A percentile compares a stretch with the other conserved stretches of the same genome.
Evolutionary conservation across 2,113 vertebrate genomes (phyloP).

Genomic region (Callionymus lyra): DNA sequence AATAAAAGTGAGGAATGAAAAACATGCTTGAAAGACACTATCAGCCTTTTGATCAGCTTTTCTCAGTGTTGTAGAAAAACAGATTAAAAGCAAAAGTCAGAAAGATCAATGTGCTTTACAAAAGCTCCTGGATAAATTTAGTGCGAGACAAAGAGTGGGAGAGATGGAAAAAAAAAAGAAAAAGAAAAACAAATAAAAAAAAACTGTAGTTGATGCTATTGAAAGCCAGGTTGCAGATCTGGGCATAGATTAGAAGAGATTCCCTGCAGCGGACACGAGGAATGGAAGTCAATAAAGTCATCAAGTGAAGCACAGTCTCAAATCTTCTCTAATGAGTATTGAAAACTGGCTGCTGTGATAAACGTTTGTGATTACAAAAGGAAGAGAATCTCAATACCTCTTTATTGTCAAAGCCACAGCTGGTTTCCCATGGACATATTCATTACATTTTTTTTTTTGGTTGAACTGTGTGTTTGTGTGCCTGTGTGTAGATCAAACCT

Average conservation of each 20-base stretch:
- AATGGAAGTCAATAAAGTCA: conserved; percentile 27
- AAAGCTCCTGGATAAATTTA: no score
- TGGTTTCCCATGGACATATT: background rate
- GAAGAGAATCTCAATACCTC: conserved; percentile 1
- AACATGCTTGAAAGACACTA: no score
- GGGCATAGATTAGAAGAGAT: conserved; percentile 2
- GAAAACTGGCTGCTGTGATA: conserved; percentile 17
- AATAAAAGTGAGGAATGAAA: no score
- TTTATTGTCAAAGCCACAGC: background rate
- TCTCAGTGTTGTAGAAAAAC: no score
- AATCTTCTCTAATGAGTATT: conserved; percentile 26
- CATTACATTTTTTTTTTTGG: background rate
- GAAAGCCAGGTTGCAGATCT: background rate
- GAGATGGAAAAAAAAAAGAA: background rate
- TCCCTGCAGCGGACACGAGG: conserved; percentile 4
- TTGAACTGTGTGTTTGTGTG: no score
- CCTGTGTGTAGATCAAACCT: no score
- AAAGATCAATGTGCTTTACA: no score
- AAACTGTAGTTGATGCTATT: background rate
- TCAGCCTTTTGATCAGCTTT: no score
- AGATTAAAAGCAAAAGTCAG: no score
- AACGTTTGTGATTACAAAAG: conserved; percentile 33
- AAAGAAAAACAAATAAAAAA: background rate
- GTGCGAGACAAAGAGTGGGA: no score
- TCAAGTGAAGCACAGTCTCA: conserved; percentile 22